These are phyloP conservation scores for Eupithecia pulchellata DNA, from an alignment of 2,888 invertebrate genomes.

Conservation along the genomic window DNA sequence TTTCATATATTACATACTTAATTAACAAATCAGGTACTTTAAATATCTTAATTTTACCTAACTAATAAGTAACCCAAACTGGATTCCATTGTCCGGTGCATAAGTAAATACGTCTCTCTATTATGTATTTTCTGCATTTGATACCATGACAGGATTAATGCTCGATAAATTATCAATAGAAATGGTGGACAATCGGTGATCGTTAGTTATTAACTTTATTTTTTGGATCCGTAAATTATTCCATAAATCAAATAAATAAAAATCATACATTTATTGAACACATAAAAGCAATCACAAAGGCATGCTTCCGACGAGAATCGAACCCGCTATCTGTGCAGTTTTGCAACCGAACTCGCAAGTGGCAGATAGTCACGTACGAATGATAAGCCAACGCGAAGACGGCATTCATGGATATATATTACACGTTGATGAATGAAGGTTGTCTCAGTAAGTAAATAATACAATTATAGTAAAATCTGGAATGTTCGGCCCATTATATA, in stretches of 20 bases:
- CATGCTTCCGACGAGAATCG: slow-evolving; percentile 19
- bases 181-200: too few species aligned
- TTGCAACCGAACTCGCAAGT: slow-evolving; percentile 20
- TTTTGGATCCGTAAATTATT: background rate
- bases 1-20: too few species aligned
- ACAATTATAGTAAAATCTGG: background rate
- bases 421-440: slow-evolving; percentile 7
- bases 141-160: too few species aligned
- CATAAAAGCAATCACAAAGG: slow-evolving; percentile 1
- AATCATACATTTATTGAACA: too few species aligned
- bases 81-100: too few species aligned
- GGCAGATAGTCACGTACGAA: slow-evolving; percentile 23
- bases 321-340: slow-evolving; percentile 26
- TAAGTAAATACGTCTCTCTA: too few species aligned
- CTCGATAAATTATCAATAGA: too few species aligned
- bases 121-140: too few species aligned
- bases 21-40: too few species aligned
- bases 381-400: slow-evolving; percentile 11
- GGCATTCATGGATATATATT: slow-evolving; percentile 19
- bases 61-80: too few species aligned
- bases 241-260: slow-evolving; percentile 3
- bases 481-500: background rate
- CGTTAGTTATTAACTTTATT: background rate
- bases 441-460: background rate
- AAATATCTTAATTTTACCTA: too few species aligned